Base-by-base conservation (phyloP, 1,140 invertebrate species). In the Drosophila elegans region DNA sequence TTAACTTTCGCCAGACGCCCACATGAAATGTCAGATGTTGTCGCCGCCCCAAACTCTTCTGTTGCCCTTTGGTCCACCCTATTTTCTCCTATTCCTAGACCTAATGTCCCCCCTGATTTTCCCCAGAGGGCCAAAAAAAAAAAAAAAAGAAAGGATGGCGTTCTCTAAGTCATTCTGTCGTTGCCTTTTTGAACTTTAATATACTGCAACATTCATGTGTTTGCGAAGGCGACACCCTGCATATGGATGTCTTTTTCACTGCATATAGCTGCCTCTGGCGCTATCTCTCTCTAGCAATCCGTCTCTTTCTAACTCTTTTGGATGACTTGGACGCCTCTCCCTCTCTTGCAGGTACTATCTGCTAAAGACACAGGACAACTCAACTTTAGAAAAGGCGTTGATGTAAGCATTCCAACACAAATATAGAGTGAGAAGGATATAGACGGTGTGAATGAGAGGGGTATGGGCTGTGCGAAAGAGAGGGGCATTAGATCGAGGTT, bases 181-280 rank as follows among this genome's bases (percentile, higher is more conserved):
- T 78, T 82, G 69, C 61, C 79, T 46, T 79, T 62, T 79, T 88
- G 75, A 88, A 78, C 75, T 79, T 68, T 73, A 76, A 86, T 86
- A 69, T 78, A 76, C 61, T 54, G 72, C 60, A 60, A 61, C 74
- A 68, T 61, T 69, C 41, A 60, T 77, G 55, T 55, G 74, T 61
- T 49, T 59, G 54, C 52, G 34, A 16, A 32, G 13, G 48, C 59
- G 49, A 53, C 59, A 53, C 36, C 16, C 48, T 38, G 41, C 25
- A 51, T 51, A 16, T 16, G 16, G 41, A 34, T 57, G 13, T 16
- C 42, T 64, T n/a, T 59, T 9, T 52, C 16, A 32, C n/a, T 0
- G 5, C 7, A 32, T 29, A 3, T 13, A 1, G 7, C n/a, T 0
- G 5, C 4, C 42, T 29, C 6, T 13, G 0, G 3, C 4, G 59